Percentiles rank a stretch among this genome's conserved stretches.
phyloP scores from a whole-genome alignment of 2,113 vertebrate species.

The Thomomys bottae region DNA sequence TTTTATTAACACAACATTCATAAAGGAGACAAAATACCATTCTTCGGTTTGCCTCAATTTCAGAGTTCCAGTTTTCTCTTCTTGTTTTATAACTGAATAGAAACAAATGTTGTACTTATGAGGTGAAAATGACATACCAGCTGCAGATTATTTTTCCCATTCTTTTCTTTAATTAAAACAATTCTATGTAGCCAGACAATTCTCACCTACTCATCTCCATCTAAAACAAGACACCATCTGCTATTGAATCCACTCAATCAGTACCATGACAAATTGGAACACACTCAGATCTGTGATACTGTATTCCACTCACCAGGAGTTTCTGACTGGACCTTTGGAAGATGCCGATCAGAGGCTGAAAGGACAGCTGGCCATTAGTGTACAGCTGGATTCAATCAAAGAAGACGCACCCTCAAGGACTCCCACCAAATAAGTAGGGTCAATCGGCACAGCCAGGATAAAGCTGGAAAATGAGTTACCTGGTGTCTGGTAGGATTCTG shows the following conservation, averaged over 20 bases:
- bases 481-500: constrained; percentile 66
- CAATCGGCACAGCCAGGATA: constrained; percentile 41
- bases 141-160: constrained; percentile 79
- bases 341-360: constrained; percentile 63
- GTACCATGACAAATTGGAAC: constrained; percentile 69
- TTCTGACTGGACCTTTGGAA: constrained; percentile 70
- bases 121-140: constrained; percentile 78
- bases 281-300: constrained; percentile 63
- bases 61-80: constrained; percentile 50
- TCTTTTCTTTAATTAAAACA: constrained; percentile 73
- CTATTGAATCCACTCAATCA: constrained; percentile 76
- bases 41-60: constrained; percentile 14
- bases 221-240: constrained; percentile 81
- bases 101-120: constrained; percentile 51
- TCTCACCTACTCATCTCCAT: constrained; percentile 81
- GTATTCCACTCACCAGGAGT: constrained; percentile 64
- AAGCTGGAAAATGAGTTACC: constrained; percentile 71
- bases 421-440: constrained; percentile 58
- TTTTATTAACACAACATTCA: neutral
- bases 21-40: neutral
- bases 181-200: constrained; percentile 76
- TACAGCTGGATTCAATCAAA: constrained; percentile 74
- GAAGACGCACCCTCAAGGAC: constrained; percentile 54
- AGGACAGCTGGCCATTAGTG: constrained; percentile 70
- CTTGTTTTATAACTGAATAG: constrained; percentile 63